Conservation (phyloP, 2,113 vertebrate species). For the Gallinago paraguaiae region DNA sequence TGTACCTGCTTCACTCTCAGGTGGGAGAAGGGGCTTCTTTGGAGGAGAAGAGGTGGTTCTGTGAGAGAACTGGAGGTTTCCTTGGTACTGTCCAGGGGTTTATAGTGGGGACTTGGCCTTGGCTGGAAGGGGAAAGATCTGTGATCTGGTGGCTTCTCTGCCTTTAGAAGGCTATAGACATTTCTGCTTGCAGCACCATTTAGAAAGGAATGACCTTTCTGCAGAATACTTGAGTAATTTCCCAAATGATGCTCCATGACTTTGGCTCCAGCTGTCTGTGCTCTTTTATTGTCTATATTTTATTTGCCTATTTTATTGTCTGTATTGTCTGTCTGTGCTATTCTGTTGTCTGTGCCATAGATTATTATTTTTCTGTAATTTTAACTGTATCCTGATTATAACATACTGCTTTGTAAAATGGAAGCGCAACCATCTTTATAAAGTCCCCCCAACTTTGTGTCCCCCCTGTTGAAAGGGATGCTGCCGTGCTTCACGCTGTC, state of each 20-base stretch:
- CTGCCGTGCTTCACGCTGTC: fast-evolving
- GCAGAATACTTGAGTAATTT: not conserved
- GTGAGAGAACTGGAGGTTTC: not conserved
- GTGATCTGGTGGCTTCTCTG: not conserved
- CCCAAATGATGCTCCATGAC: fast-evolving
- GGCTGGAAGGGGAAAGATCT: not conserved
- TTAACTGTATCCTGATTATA: not conserved
- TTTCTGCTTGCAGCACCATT: not conserved
- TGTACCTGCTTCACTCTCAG: not conserved
- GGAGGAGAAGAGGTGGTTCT: not conserved
- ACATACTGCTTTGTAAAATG: not conserved
- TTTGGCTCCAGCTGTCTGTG: not conserved
- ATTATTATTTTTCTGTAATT: not conserved
- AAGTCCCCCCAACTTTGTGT: not conserved
- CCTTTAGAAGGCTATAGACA: not conserved
- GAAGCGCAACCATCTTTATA: not conserved
- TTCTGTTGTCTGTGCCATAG: not conserved
- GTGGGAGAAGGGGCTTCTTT: not conserved
- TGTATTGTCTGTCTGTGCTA: not conserved
- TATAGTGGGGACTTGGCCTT: not conserved
- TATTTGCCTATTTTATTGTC: not conserved
- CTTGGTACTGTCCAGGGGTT: not conserved
- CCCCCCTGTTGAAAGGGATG: fast-evolving
- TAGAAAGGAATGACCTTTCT: not conserved
- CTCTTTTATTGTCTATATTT: not conserved